phyloP scores from a whole-genome alignment of 2,888 invertebrate species.

The Ditula angustiorana region DNA sequence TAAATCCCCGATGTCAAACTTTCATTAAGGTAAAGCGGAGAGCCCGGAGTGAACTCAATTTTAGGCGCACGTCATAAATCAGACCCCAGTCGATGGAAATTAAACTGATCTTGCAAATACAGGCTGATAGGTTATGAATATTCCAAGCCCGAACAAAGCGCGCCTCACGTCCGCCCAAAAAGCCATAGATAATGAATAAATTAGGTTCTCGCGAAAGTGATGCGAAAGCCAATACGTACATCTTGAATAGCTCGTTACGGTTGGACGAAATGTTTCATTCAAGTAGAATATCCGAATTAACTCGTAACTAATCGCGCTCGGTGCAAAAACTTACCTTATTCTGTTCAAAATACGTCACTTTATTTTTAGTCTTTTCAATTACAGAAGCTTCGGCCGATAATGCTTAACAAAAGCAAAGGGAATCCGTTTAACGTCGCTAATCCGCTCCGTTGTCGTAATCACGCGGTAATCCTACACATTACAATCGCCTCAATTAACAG shows the following conservation, averaged over 20 bases:
- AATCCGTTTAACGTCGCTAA: slow-evolving; percentile 34
- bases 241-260: not conserved
- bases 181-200: not conserved
- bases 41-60: slow-evolving; percentile 38
- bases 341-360: not conserved
- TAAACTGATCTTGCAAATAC: slow-evolving; percentile 38
- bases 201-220: not conserved
- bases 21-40: slow-evolving; percentile 38
- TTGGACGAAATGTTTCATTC: not conserved
- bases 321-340: not conserved
- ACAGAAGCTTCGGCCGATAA: not conserved
- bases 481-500: slow-evolving; percentile 39
- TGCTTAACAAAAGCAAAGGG: slow-evolving; percentile 33
- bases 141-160: slow-evolving; percentile 10
- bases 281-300: not conserved
- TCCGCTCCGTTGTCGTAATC: slow-evolving; percentile 34
- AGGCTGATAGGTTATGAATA: slow-evolving; percentile 32
- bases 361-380: slow-evolving; percentile 11
- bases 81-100: slow-evolving; percentile 32
- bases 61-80: slow-evolving; percentile 32
- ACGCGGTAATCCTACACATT: slow-evolving; percentile 32
- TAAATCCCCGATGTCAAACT: slow-evolving; percentile 36
- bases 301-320: not conserved
- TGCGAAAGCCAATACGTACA: no score
- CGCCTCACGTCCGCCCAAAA: not conserved